Base-by-base conservation (phyloP, 2,888 invertebrate species). In the Smittia sp. region DNA sequence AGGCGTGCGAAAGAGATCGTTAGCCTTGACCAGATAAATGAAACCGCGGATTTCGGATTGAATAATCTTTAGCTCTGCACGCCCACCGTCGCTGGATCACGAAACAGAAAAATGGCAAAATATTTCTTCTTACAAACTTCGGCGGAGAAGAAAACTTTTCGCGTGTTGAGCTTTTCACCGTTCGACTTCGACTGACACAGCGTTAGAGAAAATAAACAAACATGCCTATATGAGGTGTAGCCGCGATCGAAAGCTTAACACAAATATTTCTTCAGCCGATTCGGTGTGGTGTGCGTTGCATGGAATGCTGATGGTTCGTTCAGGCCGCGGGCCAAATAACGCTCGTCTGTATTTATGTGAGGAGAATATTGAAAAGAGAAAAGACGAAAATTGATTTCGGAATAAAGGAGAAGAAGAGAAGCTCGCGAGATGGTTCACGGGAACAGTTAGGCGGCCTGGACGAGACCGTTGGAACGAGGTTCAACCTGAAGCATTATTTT, bases 161-260 rank as follows among this genome's bases (percentile, higher is more conserved):
- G 27, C 69, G 69, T 69, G 69, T 54, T 69, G 52, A 69, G 69
- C 69, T 69, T 69, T 69, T 54, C 46, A 69, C 69, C 69, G 69
- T 69, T 69, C 69, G 52, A 20, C 18, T 20, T 41, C 69, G 69
- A 69, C 69, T 69, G 69, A 69, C 68, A 69, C 54, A 52, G 41
- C 15, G 25, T 24, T 18, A 13, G 54, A 69, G 69, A 69, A 69
- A 69, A 69, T 69, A 69, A 69, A 69, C 69, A 69, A 69, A 69
- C 69, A 69, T 69, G 69, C 46, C 46, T 52, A 52, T 52, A 69
- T 54, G 69, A 52, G 20, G 58, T 58, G 9, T 20, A 58, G n/a
- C 4, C 58, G 15, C 41, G 54, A 52, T 13, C 54, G 18, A 20
- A 20, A 69, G 52, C 54, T 69, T 54, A 69, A 54, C 54, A 54